A percentile compares a stretch with the other conserved stretches of the same genome.
phyloP scores from a whole-genome alignment of 2,797 vertebrate species.

The Onychomys leucogaster region DNA sequence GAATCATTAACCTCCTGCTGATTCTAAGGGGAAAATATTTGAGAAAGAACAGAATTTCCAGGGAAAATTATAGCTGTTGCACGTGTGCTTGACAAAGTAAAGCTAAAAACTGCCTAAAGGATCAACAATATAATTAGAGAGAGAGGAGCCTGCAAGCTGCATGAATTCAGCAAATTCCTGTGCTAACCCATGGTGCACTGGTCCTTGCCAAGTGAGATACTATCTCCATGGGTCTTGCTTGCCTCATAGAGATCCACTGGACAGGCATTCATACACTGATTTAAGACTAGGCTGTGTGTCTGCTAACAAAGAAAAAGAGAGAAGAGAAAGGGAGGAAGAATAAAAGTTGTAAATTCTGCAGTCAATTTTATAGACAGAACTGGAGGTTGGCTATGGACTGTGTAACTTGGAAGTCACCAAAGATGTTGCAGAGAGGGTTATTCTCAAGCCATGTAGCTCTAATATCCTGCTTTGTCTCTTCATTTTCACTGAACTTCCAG shows the following conservation, averaged over 20 bases:
- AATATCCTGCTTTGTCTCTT: background rate
- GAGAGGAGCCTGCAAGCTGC: background rate
- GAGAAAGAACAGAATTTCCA: background rate
- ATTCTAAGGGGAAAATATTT: background rate
- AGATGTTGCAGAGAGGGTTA: background rate
- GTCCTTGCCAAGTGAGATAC: background rate
- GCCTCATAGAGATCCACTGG: background rate
- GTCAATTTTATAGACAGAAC: background rate
- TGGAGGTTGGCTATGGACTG: background rate
- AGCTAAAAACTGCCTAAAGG: background rate
- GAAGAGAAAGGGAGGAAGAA: background rate
- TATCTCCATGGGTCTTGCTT: background rate
- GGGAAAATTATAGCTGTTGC: background rate
- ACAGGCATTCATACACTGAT: background rate
- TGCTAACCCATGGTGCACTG: background rate
- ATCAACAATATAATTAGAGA: background rate
- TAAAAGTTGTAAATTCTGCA: background rate
- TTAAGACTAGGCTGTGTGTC: background rate
- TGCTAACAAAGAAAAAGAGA: background rate
- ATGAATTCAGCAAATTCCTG: background rate
- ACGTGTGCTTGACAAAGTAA: background rate
- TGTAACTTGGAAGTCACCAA: background rate
- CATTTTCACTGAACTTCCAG: background rate
- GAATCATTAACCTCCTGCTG: background rate
- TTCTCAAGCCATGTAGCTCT: background rate